These are phyloP conservation scores for Australoheros scitulus DNA, from an alignment of 2,113 vertebrate species.

Conservation along the genomic window DNA sequence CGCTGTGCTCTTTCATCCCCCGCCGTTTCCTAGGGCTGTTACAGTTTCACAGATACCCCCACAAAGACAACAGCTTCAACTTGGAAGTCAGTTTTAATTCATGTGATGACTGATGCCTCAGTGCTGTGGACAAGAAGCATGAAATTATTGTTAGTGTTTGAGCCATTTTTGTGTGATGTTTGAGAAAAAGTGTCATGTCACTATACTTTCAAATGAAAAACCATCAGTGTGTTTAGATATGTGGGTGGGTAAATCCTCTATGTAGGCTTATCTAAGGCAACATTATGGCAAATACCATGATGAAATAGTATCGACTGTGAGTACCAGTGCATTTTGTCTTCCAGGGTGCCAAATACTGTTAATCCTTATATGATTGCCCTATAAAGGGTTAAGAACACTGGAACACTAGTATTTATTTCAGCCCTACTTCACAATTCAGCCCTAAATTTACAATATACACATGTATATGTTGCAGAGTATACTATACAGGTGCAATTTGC, in stretches of 20 bases:
- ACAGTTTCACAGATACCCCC: not conserved
- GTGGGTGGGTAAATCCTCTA: not conserved
- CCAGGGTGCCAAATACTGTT: not conserved
- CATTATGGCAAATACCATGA: not conserved
- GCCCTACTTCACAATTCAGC: not conserved
- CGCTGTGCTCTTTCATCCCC: not conserved
- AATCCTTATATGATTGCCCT: too few species aligned
- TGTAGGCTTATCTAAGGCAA: not conserved
- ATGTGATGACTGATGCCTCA: not conserved
- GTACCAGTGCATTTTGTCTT: not conserved
- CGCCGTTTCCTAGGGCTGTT: not conserved
- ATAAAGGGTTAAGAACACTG: not conserved
- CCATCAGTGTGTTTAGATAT: not conserved
- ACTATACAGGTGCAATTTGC: not conserved
- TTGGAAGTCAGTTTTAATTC: not conserved
- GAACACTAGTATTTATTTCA: not conserved
- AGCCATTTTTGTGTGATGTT: not conserved
- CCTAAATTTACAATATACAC: too few species aligned
- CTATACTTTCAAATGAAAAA: not conserved
- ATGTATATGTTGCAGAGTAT: not conserved
- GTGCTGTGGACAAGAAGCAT: not conserved
- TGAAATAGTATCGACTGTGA: not conserved
- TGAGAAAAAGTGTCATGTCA: not conserved
- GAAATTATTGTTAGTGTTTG: not conserved
- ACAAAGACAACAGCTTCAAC: not conserved